Percentiles rank a stretch among this genome's conserved stretches.
Evolutionary conservation across 1,140 invertebrate genomes (phyloP).

Genomic region (Cotesia glomerata): DNA sequence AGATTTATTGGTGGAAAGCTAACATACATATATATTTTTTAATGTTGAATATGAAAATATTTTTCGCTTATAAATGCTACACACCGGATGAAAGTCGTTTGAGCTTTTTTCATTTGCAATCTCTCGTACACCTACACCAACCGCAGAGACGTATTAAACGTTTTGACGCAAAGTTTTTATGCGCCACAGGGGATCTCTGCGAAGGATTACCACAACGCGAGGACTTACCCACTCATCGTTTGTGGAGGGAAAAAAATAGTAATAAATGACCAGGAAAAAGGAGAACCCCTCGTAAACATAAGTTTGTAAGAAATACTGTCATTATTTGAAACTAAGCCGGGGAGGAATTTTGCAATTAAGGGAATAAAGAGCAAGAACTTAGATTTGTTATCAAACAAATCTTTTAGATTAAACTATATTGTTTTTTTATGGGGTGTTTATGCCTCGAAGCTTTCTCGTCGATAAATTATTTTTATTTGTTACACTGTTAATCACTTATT

Average conservation of each 20-base stretch:
- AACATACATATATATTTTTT: neutral
- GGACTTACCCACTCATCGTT: slow-evolving; percentile 7
- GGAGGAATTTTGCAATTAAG: too few relatives aligned
- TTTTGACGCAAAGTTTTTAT: slow-evolving; percentile 28
- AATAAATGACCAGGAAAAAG: slow-evolving; percentile 7
- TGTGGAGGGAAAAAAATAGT: neutral
- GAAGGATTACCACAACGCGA: slow-evolving; percentile 13
- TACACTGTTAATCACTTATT: too few relatives aligned
- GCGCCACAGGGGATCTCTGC: slow-evolving; percentile 4
- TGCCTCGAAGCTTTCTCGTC: too few relatives aligned
- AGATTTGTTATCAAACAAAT: too few relatives aligned
- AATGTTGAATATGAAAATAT: neutral
- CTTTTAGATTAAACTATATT: too few relatives aligned
- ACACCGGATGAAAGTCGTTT: slow-evolving; percentile 5
- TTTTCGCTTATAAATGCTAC: slow-evolving; percentile 8
- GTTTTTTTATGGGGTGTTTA: too few relatives aligned
- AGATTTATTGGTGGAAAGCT: neutral
- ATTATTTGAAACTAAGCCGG: too few relatives aligned
- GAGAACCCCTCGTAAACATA: neutral
- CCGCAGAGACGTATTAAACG: slow-evolving; percentile 19
- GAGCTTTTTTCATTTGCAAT: slow-evolving; percentile 5
- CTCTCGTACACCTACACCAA: neutral
- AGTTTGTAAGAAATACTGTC: neutral
- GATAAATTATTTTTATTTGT: too few relatives aligned
- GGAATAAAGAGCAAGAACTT: too few relatives aligned